These are phyloP conservation scores for Gallinago media DNA, from an alignment of 2,113 vertebrate species.

Conservation along the genomic window DNA sequence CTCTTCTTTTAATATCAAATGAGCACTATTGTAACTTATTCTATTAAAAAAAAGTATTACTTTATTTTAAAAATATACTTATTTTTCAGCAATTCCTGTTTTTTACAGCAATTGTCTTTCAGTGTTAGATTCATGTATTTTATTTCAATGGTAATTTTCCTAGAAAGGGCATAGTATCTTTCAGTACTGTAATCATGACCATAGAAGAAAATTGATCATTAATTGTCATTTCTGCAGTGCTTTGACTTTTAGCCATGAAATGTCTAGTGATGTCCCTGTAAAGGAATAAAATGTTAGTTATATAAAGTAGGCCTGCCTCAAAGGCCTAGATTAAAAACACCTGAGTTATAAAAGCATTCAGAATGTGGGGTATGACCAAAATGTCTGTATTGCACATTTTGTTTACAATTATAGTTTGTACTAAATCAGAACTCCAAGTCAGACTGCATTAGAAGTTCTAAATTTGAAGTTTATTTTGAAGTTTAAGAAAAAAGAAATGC, in stretches of 20 bases:
- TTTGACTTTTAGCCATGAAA: neutral
- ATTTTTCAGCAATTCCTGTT: neutral
- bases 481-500: neutral
- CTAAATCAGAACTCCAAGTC: neutral
- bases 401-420: neutral
- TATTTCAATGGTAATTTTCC: neutral
- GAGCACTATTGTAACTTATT: neutral
- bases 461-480: neutral
- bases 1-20: neutral
- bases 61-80: neutral
- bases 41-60: neutral
- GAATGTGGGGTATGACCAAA: neutral
- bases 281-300: neutral
- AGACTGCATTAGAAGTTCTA: neutral
- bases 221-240: neutral
- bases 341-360: neutral
- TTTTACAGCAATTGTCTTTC: neutral
- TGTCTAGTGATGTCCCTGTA: neutral
- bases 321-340: neutral
- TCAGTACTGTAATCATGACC: neutral
- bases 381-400: neutral
- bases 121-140: neutral
- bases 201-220: neutral
- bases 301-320: neutral
- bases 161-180: neutral